phyloP scores from a whole-genome alignment of 1,140 invertebrate species.

The Hesperophylax magnus region DNA sequence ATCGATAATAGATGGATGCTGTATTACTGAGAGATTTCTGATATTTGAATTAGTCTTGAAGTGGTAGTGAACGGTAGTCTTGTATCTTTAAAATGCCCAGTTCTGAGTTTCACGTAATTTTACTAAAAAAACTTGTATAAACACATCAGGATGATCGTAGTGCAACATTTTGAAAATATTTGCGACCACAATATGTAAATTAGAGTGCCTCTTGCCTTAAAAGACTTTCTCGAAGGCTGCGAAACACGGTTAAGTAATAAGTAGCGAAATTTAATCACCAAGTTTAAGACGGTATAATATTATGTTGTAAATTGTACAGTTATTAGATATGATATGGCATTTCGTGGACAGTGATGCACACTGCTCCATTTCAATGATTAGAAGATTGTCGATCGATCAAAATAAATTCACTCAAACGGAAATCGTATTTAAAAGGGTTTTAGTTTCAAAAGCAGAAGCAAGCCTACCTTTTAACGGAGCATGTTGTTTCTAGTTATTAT shows the following conservation, averaged over 20 bases:
- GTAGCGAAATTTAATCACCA: slow-evolving; percentile 67
- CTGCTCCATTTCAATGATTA: neutral
- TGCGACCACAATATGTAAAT: slow-evolving; percentile 72
- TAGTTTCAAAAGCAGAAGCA: neutral
- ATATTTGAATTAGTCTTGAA: neutral
- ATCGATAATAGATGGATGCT: no score
- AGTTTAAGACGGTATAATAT: slow-evolving; percentile 47
- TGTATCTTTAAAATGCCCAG: slow-evolving; percentile 29
- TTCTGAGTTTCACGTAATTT: slow-evolving; percentile 7
- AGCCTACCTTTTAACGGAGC: neutral
- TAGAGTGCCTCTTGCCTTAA: slow-evolving; percentile 73
- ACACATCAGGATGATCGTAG: slow-evolving; percentile 12
- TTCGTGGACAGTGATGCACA: slow-evolving; percentile 24
- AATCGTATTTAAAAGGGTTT: neutral
- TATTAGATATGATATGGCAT: slow-evolving; percentile 59
- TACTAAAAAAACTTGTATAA: neutral
- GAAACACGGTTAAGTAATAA: slow-evolving; percentile 71
- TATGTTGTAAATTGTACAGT: slow-evolving; percentile 57
- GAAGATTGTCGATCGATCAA: neutral
- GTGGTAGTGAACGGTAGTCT: slow-evolving; percentile 1
- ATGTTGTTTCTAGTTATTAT: neutral
- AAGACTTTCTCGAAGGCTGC: slow-evolving; percentile 74
- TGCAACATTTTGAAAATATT: slow-evolving; percentile 31
- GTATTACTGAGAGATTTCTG: no score
- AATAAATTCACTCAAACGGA: no score